Conservation (phyloP, 1,140 invertebrate species). For the Heliconius melpomene region DNA sequence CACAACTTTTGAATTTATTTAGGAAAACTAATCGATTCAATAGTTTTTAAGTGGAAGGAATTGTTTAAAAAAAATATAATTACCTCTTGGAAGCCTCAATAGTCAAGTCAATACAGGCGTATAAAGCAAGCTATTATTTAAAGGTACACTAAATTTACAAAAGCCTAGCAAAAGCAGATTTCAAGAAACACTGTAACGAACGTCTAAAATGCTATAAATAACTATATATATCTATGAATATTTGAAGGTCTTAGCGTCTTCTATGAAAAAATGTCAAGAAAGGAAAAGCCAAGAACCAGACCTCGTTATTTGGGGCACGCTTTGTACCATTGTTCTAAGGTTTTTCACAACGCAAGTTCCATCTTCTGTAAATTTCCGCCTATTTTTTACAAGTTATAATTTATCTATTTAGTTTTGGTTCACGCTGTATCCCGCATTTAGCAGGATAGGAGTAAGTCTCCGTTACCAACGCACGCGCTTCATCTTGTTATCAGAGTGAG, state of each 20-base stretch:
- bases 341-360: background rate
- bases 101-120: background rate
- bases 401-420: too few species aligned
- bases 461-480: too few species aligned
- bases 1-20: background rate
- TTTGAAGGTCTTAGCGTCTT: background rate
- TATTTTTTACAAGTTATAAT: background rate
- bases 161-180: slow-evolving; percentile 1
- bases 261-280: background rate
- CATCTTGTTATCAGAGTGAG: too few species aligned
- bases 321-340: background rate
- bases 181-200: background rate
- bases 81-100: background rate
- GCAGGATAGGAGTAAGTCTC: too few species aligned
- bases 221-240: background rate
- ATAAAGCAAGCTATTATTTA: slow-evolving; percentile 9
- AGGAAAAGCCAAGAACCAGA: background rate
- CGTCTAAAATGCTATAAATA: background rate
- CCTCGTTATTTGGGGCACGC: background rate
- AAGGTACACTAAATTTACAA: slow-evolving; percentile 2
- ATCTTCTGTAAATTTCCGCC: background rate
- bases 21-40: background rate
- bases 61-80: background rate
- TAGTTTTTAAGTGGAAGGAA: background rate
- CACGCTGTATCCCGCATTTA: too few species aligned